Conservation (phyloP, 2,888 invertebrate genomes). For the Cheilosia soror region DNA sequence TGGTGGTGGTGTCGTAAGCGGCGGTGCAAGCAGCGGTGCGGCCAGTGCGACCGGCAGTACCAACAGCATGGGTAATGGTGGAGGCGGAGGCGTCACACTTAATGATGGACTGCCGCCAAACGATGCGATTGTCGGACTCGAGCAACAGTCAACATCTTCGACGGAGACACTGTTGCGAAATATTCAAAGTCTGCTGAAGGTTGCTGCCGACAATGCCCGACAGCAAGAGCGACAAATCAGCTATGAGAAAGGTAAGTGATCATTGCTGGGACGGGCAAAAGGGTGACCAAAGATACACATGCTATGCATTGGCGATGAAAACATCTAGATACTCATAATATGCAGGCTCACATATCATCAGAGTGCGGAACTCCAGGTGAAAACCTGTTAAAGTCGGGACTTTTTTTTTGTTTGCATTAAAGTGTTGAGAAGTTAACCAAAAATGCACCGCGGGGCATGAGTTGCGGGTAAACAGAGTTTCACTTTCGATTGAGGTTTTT, state of each 20-base stretch:
- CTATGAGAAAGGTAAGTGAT: slow-evolving; percentile 95
- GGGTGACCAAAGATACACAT: slow-evolving; percentile 9
- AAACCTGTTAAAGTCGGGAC: slow-evolving; percentile 55
- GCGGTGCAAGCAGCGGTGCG: slow-evolving; percentile 81
- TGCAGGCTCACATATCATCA: slow-evolving; percentile 42
- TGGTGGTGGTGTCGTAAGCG: slow-evolving; percentile 79
- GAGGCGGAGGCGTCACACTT: slow-evolving; percentile 81
- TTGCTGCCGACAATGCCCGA: slow-evolving; percentile 98
- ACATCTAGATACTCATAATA: slow-evolving; percentile 22
- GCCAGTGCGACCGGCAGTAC: slow-evolving; percentile 79
- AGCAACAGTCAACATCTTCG: slow-evolving; percentile 85
- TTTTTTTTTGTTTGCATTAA: neutral
- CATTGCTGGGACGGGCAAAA: neutral
- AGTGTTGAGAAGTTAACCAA: slow-evolving; percentile 21
- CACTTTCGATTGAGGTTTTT: slow-evolving; percentile 58
- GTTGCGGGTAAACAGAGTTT: slow-evolving; percentile 65
- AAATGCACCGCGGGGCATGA: slow-evolving; percentile 42
- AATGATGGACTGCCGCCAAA: slow-evolving; percentile 80
- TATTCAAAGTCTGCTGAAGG: slow-evolving; percentile 97
- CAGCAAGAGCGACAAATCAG: slow-evolving; percentile 98
- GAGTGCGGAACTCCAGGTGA: slow-evolving; percentile 49
- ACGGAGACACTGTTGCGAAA: slow-evolving; percentile 97
- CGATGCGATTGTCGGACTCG: slow-evolving; percentile 82
- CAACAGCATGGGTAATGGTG: slow-evolving; percentile 79
- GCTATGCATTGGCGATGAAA: neutral